Evolutionary conservation across 2,797 vertebrate species (phyloP), one percentile per base, ranked within the genome.

Genomic region (Protosalanx chinensis): DNA sequence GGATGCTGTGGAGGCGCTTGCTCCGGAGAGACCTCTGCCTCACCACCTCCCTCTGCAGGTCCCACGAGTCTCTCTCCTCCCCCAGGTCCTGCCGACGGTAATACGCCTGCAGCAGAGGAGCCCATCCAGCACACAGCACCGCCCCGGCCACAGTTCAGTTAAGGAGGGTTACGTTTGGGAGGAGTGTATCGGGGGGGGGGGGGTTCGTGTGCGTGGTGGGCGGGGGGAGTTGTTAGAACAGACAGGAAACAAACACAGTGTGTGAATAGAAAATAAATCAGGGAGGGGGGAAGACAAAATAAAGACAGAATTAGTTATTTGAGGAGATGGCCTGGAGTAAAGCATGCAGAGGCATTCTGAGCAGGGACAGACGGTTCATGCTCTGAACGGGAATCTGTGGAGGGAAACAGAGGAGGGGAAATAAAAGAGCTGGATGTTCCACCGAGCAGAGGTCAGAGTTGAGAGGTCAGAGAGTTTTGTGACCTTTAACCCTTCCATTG

Each of bases 281-380:
- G 88, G 89, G 91, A 85, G 86, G 88, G 86, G 82, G 81, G 86
- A 93, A 94, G 93, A 92, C 89, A 94, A 96, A 96, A 95, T 96
- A 98, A 96, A 96, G 94, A 95, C 93, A 97, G 91, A 93, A 94
- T 98, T 98, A 98, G 97, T 98, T 93, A 90, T 93, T 91, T 91
- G 93, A 93, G 91, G 92, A 92, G 91, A 92, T 92, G 93, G 85
- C 71, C 84, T 63, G 88, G 91, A 85, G 3, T 87, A 94, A 94
- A 87, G 91, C 96, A 94, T 94, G 96, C 95, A 93, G 92, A 91
- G 91, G 93, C 90, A 93, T 94, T 94, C 82, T 89, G 79, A 91
- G 93, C 91, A 87, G 84, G 87, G 65, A 91, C 88, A 91, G 85
- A 91, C 89, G 89, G 86, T 12, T 46, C 95, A 94, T 95, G 96